A percentile compares a stretch with the other conserved stretches of the same genome.
Conservation (phyloP, 2,888 invertebrate species). For the Laothoe populi region DNA sequence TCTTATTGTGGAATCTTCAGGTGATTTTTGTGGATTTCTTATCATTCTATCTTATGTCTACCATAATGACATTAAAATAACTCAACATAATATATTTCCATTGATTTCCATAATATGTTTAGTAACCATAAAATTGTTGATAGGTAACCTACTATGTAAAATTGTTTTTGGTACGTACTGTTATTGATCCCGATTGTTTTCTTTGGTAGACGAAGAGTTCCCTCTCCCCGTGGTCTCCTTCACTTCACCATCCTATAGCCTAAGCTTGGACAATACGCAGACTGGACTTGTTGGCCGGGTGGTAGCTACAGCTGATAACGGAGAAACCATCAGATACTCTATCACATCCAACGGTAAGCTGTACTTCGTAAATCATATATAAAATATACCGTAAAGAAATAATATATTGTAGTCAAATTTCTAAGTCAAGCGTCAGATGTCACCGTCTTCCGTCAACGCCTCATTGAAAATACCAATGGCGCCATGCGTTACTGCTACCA, state of each 20-base stretch:
- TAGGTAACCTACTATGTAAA: no score
- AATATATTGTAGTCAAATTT: no score
- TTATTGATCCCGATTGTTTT: constrained; percentile 1
- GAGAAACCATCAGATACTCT: constrained; percentile 62
- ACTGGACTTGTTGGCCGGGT: constrained; percentile 64
- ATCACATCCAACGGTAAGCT: constrained; percentile 57
- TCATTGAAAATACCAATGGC: no score
- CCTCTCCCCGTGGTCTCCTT: constrained; percentile 58
- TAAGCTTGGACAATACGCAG: constrained; percentile 55
- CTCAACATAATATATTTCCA: no score
- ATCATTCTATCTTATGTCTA: background rate
- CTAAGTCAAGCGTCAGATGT: no score
- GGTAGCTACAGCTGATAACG: constrained; percentile 62
- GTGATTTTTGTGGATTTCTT: constrained; percentile 2
- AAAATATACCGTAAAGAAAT: no score
- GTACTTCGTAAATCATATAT: no score
- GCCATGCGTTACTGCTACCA: no score
- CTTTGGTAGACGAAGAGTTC: constrained; percentile 49
- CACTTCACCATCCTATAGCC: constrained; percentile 55
- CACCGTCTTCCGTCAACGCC: no score
- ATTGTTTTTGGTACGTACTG: background rate
- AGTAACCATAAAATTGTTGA: no score
- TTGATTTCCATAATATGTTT: no score
- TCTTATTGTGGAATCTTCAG: constrained; percentile 33
- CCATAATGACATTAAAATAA: background rate